These are phyloP conservation scores for Halocynthia aurantium DNA, from an alignment of 23 tunicate genomes.

Conservation along the genomic window DNA sequence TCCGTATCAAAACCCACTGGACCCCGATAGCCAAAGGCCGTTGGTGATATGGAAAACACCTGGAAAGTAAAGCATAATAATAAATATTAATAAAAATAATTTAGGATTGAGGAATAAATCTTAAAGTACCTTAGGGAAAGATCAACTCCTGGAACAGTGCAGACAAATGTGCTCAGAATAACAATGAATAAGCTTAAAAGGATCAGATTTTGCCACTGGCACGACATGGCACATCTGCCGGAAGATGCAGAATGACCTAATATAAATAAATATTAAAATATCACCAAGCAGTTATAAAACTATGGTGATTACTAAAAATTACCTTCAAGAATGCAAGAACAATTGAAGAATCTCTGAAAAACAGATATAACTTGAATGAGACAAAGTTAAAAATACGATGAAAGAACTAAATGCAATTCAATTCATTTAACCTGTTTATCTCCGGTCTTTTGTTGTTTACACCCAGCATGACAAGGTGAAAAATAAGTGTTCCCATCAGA, in stretches of 20 bases:
- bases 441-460: background rate
- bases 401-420: too few relatives aligned
- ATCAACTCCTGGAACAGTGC: constrained; percentile 81
- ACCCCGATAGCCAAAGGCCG: constrained; percentile 85
- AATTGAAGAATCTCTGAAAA: constrained; percentile 19
- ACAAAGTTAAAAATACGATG: background rate
- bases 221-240: constrained; percentile 46
- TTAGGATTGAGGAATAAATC: background rate
- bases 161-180: constrained; percentile 65
- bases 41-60: constrained; percentile 62
- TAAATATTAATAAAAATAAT: background rate
- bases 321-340: constrained; percentile 14
- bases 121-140: constrained; percentile 54
- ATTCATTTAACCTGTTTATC: too few relatives aligned
- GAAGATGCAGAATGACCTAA: too few relatives aligned
- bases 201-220: constrained; percentile 60
- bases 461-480: constrained; percentile 79
- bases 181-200: constrained; percentile 57
- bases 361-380: background rate
- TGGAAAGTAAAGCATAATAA: constrained; percentile 7
- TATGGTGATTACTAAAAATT: background rate
- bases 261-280: too few relatives aligned
- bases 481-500: constrained; percentile 60
- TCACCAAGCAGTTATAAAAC: too few relatives aligned
- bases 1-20: constrained; percentile 86